Conservation (phyloP, 1,140 invertebrate species). For the Drosophila elegans region DNA sequence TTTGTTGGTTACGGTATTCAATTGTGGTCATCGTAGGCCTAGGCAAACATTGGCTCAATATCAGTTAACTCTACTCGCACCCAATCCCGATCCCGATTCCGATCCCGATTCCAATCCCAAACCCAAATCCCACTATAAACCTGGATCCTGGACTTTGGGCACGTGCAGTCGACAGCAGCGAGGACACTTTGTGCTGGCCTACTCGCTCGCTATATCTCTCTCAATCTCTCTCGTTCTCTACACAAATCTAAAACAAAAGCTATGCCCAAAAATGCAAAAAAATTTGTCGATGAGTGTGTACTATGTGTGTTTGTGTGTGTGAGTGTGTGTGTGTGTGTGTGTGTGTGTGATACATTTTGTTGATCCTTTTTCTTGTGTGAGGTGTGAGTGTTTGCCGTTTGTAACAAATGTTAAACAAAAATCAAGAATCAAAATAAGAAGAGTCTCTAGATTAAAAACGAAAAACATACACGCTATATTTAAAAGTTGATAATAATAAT, state of each 20-base stretch:
- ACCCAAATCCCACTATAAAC: slow-evolving; percentile 3
- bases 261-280: slow-evolving; percentile 45
- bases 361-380: not conserved
- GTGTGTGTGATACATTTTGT: not conserved
- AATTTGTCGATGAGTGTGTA: slow-evolving; percentile 26
- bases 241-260: slow-evolving; percentile 48
- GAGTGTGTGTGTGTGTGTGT: not conserved
- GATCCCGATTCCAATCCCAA: not conserved
- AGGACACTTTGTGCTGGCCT: slow-evolving; percentile 14
- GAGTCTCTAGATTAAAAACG: slow-evolving; percentile 55
- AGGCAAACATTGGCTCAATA: slow-evolving; percentile 51
- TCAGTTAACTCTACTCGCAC: slow-evolving; percentile 32
- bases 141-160: slow-evolving; percentile 5
- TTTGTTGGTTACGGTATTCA: slow-evolving; percentile 29
- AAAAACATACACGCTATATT: slow-evolving; percentile 69
- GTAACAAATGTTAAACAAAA: slow-evolving; percentile 44
- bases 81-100: slow-evolving; percentile 1
- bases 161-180: slow-evolving; percentile 13
- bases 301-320: not conserved
- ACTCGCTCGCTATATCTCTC: slow-evolving; percentile 16
- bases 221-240: slow-evolving; percentile 15
- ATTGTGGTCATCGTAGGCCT: slow-evolving; percentile 41
- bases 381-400: slow-evolving; percentile 34
- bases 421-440: slow-evolving; percentile 55
- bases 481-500: slow-evolving; percentile 67